Conservation (phyloP, 2,797 vertebrate species). For the Sebastes diaconus region DNA sequence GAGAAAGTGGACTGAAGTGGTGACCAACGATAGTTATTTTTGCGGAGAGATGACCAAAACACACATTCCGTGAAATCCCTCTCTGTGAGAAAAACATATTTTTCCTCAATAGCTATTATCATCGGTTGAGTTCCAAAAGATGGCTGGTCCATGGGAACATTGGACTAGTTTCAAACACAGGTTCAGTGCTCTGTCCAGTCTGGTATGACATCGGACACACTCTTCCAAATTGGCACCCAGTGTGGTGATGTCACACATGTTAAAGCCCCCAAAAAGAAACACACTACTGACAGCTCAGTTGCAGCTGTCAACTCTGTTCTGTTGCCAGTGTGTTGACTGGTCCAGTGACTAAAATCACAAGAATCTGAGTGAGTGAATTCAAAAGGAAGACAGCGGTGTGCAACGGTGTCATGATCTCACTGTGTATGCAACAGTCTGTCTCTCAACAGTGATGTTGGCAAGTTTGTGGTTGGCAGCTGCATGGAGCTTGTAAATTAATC, state of each 20-base stretch:
- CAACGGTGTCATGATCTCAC: neutral
- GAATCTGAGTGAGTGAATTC: neutral
- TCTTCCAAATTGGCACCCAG: neutral
- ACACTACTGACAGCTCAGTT: neutral
- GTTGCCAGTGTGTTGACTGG: constrained; percentile 1
- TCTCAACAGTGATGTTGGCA: neutral
- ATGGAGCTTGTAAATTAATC: neutral
- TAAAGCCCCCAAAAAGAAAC: constrained; percentile 2
- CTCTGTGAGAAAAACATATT: neutral
- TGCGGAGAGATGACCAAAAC: neutral
- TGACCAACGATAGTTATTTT: neutral
- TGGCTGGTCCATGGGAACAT: neutral
- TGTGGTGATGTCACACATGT: constrained; percentile 24
- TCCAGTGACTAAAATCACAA: constrained; percentile 7
- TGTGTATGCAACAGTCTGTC: neutral
- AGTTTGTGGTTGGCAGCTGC: neutral
- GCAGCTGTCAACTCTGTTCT: constrained; percentile 5
- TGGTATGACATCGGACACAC: neutral
- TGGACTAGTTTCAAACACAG: constrained; percentile 3
- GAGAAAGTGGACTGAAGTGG: neutral
- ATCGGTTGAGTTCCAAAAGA: neutral
- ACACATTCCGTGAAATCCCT: neutral
- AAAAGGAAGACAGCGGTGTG: neutral
- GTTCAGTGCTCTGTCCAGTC: neutral
- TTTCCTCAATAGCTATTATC: neutral